Conservation (phyloP, 2,113 vertebrate species). For the Protomyctophum bolini region DNA sequence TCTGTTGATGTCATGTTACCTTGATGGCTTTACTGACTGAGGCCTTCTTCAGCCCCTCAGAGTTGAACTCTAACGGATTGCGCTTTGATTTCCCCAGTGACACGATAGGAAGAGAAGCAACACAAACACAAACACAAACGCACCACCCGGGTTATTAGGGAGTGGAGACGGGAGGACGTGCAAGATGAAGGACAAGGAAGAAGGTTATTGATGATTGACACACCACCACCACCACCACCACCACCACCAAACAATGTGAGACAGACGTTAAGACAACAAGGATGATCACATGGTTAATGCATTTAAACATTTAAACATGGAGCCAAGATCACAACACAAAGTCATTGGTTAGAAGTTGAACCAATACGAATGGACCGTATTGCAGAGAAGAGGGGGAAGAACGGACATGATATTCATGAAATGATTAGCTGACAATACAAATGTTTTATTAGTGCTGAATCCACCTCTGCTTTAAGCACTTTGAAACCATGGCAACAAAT, state of each 20-base stretch:
- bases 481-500: neutral
- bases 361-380: neutral
- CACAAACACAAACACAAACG: conserved; percentile 63
- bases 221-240: conserved; percentile 20
- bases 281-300: conserved; percentile 61
- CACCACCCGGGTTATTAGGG: conserved; percentile 60
- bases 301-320: conserved; percentile 19
- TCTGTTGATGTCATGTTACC: conserved; percentile 82
- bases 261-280: conserved; percentile 53
- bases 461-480: too few species aligned
- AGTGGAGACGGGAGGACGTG: conserved; percentile 27
- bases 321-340: conserved; percentile 26
- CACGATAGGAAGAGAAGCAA: conserved; percentile 85
- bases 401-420: conserved; percentile 18
- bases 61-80: conserved; percentile 97
- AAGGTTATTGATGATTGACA: conserved; percentile 25
- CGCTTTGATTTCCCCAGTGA: conserved; percentile 82
- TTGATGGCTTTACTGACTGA: conserved; percentile 91
- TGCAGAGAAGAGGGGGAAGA: neutral
- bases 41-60: conserved; percentile 90
- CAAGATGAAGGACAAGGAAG: conserved; percentile 36
- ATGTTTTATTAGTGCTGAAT: too few species aligned
- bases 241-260: conserved; percentile 29
- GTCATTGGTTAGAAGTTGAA: conserved; percentile 7
- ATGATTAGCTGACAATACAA: too few species aligned